These are phyloP conservation scores for Spodoptera exigua DNA, from an alignment of 2,888 invertebrate genomes.

Conservation along the genomic window DNA sequence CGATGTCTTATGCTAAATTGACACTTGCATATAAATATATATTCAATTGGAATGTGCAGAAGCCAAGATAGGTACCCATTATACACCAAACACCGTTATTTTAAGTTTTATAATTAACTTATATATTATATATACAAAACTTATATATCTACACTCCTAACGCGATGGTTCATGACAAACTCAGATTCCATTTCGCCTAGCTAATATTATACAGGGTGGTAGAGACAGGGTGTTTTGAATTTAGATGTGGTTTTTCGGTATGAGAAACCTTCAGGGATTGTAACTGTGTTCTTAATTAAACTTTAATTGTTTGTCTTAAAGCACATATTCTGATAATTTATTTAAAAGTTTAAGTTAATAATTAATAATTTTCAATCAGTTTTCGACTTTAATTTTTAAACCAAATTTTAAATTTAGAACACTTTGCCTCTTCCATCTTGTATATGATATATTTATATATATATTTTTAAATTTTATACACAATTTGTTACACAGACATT, in stretches of 20 bases:
- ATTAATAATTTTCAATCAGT: too few relatives aligned
- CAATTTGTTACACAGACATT: conserved; percentile 84
- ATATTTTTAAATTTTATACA: conserved; percentile 74
- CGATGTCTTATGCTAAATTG: conserved; percentile 80
- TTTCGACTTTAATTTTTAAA: too few relatives aligned
- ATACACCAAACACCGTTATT: conserved; percentile 88
- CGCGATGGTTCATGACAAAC: conserved; percentile 84
- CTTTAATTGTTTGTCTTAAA: too few relatives aligned
- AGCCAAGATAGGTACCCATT: conserved; percentile 87
- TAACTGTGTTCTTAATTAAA: too few relatives aligned
- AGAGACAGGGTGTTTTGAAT: too few relatives aligned
- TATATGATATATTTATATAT: conserved; percentile 66
- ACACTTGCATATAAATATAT: conserved; percentile 87
- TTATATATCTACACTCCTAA: conserved; percentile 76
- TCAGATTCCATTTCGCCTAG: conserved; percentile 86
- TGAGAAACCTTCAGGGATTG: too few relatives aligned
- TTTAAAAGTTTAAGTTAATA: too few relatives aligned
- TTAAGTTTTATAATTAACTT: conserved; percentile 78
- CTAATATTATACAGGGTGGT: conserved; percentile 64
- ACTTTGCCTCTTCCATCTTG: too few relatives aligned
- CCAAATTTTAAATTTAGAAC: too few relatives aligned
- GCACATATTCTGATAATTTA: too few relatives aligned
- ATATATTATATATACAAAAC: conserved; percentile 83
- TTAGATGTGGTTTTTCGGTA: too few relatives aligned
- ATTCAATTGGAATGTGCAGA: conserved; percentile 83